Conservation (phyloP, 2,113 vertebrate species). For the Cebus imitator region DNA sequence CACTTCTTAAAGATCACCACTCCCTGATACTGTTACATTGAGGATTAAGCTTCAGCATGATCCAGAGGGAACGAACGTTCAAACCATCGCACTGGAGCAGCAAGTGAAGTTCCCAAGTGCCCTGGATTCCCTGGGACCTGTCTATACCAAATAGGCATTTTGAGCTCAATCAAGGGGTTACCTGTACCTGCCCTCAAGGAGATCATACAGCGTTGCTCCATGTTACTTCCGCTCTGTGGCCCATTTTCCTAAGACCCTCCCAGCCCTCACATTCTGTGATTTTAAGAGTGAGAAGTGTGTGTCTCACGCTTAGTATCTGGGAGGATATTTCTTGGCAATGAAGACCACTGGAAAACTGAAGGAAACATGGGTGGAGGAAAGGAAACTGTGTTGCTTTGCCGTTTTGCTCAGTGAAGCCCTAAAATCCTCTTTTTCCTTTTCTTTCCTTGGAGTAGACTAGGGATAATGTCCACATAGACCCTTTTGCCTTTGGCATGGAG, state of each 20-base stretch:
- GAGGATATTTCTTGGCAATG: background rate
- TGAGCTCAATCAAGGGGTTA: background rate
- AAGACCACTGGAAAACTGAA: rapidly evolving
- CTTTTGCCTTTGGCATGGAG: background rate
- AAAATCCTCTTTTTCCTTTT: background rate
- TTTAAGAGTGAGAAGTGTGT: background rate
- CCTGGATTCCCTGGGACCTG: rapidly evolving
- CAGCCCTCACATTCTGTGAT: background rate
- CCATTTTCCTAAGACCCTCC: background rate
- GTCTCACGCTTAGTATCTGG: rapidly evolving
- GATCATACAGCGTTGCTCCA: rapidly evolving
- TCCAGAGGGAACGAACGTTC: background rate
- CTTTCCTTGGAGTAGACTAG: background rate
- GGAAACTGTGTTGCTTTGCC: background rate
- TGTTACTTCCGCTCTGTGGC: too few relatives aligned
- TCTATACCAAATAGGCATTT: too few relatives aligned
- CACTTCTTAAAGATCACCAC: background rate
- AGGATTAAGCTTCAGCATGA: background rate
- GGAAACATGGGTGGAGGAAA: background rate
- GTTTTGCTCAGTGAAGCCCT: background rate
- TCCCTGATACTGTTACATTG: background rate
- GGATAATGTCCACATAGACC: background rate
- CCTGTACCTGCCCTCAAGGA: rapidly evolving
- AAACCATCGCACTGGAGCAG: background rate
- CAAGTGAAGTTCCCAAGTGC: too few relatives aligned